phyloP scores from a whole-genome alignment of 1,140 invertebrate genomes.

The Cecropterus lyciades region DNA sequence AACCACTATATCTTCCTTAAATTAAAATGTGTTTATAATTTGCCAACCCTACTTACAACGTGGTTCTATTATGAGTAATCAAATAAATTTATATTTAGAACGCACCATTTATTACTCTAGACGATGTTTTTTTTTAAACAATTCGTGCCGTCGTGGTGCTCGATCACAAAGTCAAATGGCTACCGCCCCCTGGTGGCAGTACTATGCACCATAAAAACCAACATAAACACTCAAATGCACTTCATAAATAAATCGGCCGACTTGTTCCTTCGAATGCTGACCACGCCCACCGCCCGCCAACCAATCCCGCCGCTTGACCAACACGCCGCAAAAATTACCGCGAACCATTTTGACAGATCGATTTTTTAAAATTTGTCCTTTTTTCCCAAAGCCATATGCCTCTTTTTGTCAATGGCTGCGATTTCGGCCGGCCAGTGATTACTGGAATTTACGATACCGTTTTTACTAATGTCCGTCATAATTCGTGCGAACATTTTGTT shows the following conservation, averaged over 20 bases:
- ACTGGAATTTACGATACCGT: constrained; percentile 59
- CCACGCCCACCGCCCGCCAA: constrained; percentile 58
- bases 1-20: too few species aligned
- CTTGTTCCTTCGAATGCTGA: constrained; percentile 58
- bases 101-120: constrained; percentile 15
- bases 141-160: constrained; percentile 34
- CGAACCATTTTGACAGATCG: constrained; percentile 80
- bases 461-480: constrained; percentile 72
- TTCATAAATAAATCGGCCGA: constrained; percentile 75
- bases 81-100: constrained; percentile 27
- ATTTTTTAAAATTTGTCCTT: constrained; percentile 76
- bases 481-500: constrained; percentile 53
- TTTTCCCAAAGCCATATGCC: constrained; percentile 43
- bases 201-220: constrained; percentile 50
- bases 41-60: not conserved
- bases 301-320: constrained; percentile 63
- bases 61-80: constrained; percentile 24
- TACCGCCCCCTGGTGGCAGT: constrained; percentile 49
- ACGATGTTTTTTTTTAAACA: constrained; percentile 25
- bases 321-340: constrained; percentile 69
- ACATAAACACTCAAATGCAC: constrained; percentile 70
- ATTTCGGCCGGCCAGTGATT: constrained; percentile 66
- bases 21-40: too few species aligned
- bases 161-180: constrained; percentile 61
- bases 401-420: constrained; percentile 64